Percentiles rank a stretch among this genome's conserved stretches.
Evolutionary conservation across 2,113 vertebrate genomes (phyloP).

Genomic region (Brachypodius melanocephalos): DNA sequence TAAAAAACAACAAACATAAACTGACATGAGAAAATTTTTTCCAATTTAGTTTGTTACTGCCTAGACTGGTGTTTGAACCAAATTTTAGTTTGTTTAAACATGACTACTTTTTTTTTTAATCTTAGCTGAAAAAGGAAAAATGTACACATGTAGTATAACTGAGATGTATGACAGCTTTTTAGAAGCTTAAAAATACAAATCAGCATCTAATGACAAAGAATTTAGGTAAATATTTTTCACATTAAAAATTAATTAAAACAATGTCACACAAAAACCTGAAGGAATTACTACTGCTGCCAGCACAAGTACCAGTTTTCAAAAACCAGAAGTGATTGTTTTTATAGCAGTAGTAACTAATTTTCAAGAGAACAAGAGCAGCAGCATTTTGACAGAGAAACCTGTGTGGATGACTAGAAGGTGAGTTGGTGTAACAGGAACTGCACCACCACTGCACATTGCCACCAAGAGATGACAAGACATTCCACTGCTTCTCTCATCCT

Average conservation of each 20-base stretch:
- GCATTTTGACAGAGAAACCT: background rate
- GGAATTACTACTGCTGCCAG: background rate
- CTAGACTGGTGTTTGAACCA: background rate
- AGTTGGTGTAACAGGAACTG: background rate
- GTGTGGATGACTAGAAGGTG: background rate
- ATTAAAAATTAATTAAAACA: background rate
- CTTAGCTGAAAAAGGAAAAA: background rate
- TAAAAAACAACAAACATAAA: background rate
- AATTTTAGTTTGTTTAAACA: background rate
- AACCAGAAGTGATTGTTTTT: rapidly evolving
- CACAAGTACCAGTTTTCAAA: background rate
- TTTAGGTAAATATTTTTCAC: background rate
- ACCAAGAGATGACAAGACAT: background rate
- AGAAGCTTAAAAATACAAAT: background rate
- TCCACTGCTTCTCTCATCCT: background rate
- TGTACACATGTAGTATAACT: background rate
- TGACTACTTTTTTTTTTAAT: background rate
- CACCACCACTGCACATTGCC: rapidly evolving
- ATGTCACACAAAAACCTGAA: background rate
- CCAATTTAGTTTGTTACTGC: background rate
- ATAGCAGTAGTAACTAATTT: background rate
- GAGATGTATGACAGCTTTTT: background rate
- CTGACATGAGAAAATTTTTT: rapidly evolving
- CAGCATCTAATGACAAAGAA: background rate
- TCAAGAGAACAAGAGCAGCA: background rate